Evolutionary conservation across 2,797 vertebrate species (phyloP), one percentile per base, ranked within the genome.

Genomic region (Labeo calbasu): DNA sequence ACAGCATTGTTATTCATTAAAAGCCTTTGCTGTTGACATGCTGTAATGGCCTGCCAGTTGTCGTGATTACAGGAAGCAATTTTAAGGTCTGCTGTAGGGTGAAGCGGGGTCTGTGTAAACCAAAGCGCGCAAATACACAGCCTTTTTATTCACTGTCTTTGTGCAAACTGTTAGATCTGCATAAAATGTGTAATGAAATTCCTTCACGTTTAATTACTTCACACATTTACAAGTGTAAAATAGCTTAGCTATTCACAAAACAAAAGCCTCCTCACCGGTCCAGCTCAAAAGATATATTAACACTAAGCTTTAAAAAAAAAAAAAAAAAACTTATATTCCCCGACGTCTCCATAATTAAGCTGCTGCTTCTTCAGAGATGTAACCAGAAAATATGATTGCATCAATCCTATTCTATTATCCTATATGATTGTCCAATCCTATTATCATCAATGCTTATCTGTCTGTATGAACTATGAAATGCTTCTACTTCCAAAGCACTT

Each of bases 71-170:
- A 77, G 57, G 40, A 48, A 19, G 57, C 57, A 77, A 77, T 77
- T 77, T 59, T 77, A 77, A 77, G 73, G 73, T 77, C 73, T 77
- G 73, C 53, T 77, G 53, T 77, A 59, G 53, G 53, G 53, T 77
- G 73, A 77, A 77, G 53, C n/a, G 36, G 59, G 32, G 73, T 21
- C 53, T 46, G 57, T 61, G 57, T 63, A 77, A 61, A 63, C 21
- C 36, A 77, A 43, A 59, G 23, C 53, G 1, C 40, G 63, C 40
- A 48, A 77, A 77, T 3, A 19, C 51, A 48, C 40, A 77, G 40
- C 10, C 55, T 7, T 48, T 77, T 48, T 77, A 63, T 63, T 48
- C 40, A 7, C 57, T 10, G 55, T 61, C 57, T 77, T 77, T 77
- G 76, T 46, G 40, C n/a, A 63, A 61, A 48, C 40, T 63, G 9